Evolutionary conservation across 2,113 vertebrate genomes (phyloP).

Genomic region (Epinephelus cyanopodus): DNA sequence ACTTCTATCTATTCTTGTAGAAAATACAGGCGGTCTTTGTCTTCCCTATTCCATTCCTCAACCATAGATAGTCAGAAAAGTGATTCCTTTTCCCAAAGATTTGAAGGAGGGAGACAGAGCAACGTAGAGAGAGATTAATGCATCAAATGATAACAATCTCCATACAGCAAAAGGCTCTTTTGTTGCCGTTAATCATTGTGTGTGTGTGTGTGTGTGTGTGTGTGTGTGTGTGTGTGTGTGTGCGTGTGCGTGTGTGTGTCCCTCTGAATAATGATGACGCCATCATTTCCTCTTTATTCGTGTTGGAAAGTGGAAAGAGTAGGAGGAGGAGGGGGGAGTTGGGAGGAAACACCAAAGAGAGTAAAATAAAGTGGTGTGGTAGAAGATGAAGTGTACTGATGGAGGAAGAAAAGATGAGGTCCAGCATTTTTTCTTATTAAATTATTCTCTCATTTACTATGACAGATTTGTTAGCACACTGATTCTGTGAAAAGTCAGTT

Average conservation of each 20-base stretch:
- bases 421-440: background rate
- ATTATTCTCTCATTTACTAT: background rate
- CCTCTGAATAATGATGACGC: conserved; percentile 66
- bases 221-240: conserved; percentile 5
- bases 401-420: background rate
- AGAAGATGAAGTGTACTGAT: background rate
- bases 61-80: conserved; percentile 17
- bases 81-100: conserved; percentile 44
- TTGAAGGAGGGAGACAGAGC: conserved; percentile 32
- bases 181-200: conserved; percentile 71
- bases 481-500: conserved; percentile 10
- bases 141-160: conserved; percentile 75
- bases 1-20: conserved; percentile 55
- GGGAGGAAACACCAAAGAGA: conserved; percentile 1
- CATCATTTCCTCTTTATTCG: conserved; percentile 52
- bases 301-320: conserved; percentile 16
- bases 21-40: conserved; percentile 49
- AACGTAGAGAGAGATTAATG: conserved; percentile 68
- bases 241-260: conserved; percentile 31
- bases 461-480: background rate
- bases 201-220: conserved; percentile 13
- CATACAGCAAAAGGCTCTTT: conserved; percentile 67
- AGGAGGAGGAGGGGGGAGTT: background rate
- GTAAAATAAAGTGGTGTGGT: background rate
- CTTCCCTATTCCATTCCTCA: conserved; percentile 18